A percentile compares a stretch with the other conserved stretches of the same genome.
phyloP scores from a whole-genome alignment of 1,140 invertebrate genomes.

The Notospermus geniculatus region DNA sequence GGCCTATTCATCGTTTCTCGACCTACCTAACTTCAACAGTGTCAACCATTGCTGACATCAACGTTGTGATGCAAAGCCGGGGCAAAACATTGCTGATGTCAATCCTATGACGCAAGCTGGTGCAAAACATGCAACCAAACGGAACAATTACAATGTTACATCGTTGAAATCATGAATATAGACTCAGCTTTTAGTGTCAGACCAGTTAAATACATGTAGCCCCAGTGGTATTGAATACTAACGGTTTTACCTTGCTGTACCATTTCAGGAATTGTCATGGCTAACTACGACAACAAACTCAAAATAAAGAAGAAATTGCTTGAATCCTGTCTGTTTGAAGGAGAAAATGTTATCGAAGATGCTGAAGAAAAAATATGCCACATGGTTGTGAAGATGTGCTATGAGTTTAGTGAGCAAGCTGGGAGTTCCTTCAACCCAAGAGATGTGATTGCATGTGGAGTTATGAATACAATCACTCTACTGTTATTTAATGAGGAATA shows the following conservation, averaged over 20 bases:
- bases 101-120: too few relatives aligned
- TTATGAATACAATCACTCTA: slow-evolving; percentile 34
- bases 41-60: too few relatives aligned
- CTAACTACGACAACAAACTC: slow-evolving; percentile 30
- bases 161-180: background rate
- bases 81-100: too few relatives aligned
- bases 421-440: slow-evolving; percentile 29
- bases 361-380: slow-evolving; percentile 30
- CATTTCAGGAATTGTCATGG: slow-evolving; percentile 34
- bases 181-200: background rate
- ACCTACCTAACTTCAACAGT: too few relatives aligned
- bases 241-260: slow-evolving; percentile 1
- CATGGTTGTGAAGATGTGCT: slow-evolving; percentile 29
- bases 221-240: background rate
- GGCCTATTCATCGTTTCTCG: too few relatives aligned
- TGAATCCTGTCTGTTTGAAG: slow-evolving; percentile 26
- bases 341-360: slow-evolving; percentile 22
- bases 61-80: too few relatives aligned
- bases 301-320: slow-evolving; percentile 33
- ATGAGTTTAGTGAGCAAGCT: slow-evolving; percentile 24
- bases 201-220: background rate
- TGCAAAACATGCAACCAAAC: too few relatives aligned
- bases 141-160: too few relatives aligned
- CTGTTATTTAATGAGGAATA: slow-evolving; percentile 38
- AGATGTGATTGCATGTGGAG: slow-evolving; percentile 28